These are phyloP conservation scores for Morone chrysops DNA, from an alignment of 2,113 vertebrate genomes.

Conservation along the genomic window DNA sequence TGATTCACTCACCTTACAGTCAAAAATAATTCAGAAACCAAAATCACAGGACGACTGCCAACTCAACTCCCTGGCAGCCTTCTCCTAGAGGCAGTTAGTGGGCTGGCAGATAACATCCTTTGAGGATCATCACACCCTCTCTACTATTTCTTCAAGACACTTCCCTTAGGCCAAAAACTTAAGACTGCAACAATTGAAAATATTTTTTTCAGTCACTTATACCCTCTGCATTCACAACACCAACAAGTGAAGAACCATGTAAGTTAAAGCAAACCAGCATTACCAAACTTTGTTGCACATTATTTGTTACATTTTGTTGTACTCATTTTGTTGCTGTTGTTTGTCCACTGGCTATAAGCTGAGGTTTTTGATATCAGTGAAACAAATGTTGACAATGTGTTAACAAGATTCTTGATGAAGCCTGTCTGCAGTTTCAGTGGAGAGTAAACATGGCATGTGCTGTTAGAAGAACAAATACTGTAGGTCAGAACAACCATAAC, in stretches of 20 bases:
- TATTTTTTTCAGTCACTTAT: slow-evolving; percentile 40
- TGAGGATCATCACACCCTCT: slow-evolving; percentile 69
- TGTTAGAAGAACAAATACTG: slow-evolving; percentile 30
- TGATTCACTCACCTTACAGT: slow-evolving; percentile 62
- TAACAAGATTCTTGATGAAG: neutral
- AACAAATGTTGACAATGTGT: slow-evolving; percentile 7
- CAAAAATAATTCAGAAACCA: slow-evolving; percentile 44
- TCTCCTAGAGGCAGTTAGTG: slow-evolving; percentile 72
- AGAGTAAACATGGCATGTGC: neutral
- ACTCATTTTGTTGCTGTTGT: neutral
- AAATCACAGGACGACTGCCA: slow-evolving; percentile 63
- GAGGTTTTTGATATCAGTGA: slow-evolving; percentile 22
- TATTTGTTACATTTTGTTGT: slow-evolving; percentile 8
- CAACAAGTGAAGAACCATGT: slow-evolving; percentile 1
- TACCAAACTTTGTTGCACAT: neutral
- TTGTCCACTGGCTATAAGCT: neutral
- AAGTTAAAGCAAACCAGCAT: slow-evolving; percentile 6
- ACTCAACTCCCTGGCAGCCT: slow-evolving; percentile 53
- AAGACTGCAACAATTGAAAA: slow-evolving; percentile 47
- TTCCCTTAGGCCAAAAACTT: slow-evolving; percentile 59
- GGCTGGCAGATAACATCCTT: slow-evolving; percentile 69
- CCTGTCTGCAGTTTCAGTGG: neutral
- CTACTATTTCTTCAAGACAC: slow-evolving; percentile 51
- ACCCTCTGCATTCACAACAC: slow-evolving; percentile 37
- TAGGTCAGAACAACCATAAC: slow-evolving; percentile 1